Evolutionary conservation across 1,140 invertebrate genomes (phyloP).

Genomic region (Pachyrhynchus sulphureomaculatus): DNA sequence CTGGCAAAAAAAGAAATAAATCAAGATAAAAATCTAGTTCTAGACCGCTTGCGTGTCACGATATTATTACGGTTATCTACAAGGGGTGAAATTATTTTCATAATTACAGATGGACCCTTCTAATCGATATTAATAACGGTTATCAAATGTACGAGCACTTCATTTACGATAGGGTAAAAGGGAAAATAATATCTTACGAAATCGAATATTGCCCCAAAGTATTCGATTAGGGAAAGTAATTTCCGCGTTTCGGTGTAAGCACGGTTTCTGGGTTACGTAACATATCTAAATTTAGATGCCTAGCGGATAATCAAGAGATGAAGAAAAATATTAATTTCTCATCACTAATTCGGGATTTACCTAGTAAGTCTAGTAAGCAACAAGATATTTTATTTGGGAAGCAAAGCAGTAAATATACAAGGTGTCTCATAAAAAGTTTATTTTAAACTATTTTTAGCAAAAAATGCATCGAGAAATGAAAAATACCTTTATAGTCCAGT

Average conservation of each 20-base stretch:
- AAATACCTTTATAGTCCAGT: too few relatives aligned
- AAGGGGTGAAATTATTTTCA: conserved; percentile 22
- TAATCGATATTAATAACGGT: conserved; percentile 25
- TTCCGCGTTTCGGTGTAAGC: conserved; percentile 12
- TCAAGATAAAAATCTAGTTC: conserved; percentile 9
- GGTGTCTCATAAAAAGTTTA: too few relatives aligned
- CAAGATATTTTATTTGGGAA: too few relatives aligned
- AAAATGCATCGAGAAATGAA: too few relatives aligned
- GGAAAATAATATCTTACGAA: conserved; percentile 22
- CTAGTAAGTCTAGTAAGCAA: too few relatives aligned
- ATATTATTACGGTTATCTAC: conserved; percentile 17
- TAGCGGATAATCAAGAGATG: too few relatives aligned
- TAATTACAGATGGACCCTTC: conserved; percentile 22
- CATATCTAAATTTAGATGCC: too few relatives aligned
- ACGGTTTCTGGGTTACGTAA: neutral
- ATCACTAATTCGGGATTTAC: too few relatives aligned
- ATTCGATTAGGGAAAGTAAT: conserved; percentile 19
- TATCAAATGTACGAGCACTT: conserved; percentile 24
- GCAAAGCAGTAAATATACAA: too few relatives aligned
- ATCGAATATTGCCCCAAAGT: conserved; percentile 15
- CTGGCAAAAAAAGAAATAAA: conserved; percentile 12
- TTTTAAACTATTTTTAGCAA: too few relatives aligned
- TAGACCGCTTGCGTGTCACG: conserved; percentile 6
- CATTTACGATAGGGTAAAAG: conserved; percentile 11
- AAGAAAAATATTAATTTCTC: too few relatives aligned